Conservation (phyloP, 1,140 invertebrate genomes). For the Ceratosolen fusciceps region DNA sequence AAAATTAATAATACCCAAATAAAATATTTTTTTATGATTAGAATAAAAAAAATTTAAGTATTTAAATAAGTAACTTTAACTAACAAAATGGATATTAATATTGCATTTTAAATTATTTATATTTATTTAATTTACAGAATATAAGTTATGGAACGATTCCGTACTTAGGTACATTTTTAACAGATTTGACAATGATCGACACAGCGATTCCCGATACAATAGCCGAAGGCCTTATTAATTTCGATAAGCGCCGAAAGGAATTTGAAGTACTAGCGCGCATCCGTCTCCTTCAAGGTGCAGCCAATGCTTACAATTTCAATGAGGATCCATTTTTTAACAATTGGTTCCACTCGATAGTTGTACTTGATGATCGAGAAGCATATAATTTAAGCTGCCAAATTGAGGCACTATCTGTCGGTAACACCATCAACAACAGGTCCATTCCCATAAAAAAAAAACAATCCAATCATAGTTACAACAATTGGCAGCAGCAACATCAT, state of each 20-base stretch:
- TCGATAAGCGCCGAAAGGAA: constrained; percentile 98
- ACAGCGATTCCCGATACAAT: constrained; percentile 93
- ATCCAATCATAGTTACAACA: constrained; percentile 56
- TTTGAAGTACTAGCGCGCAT: constrained; percentile 99
- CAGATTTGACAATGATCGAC: constrained; percentile 99
- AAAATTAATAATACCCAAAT: no score
- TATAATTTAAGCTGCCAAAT: constrained; percentile 93
- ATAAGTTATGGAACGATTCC: constrained; percentile 96
- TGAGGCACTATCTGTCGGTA: constrained; percentile 77
- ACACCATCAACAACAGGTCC: constrained; percentile 62
- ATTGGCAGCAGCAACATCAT: constrained; percentile 58
- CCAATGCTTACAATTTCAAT: constrained; percentile 93
- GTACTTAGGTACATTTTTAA: constrained; percentile 97
- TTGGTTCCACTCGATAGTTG: constrained; percentile 93
- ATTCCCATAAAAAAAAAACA: constrained; percentile 61
- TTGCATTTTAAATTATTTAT: background rate
- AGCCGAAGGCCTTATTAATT: constrained; percentile 92
- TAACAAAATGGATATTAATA: background rate
- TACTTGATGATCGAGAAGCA: constrained; percentile 91
- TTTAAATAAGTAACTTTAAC: no score
- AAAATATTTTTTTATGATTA: no score
- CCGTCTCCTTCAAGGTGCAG: constrained; percentile 95
- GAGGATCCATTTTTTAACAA: constrained; percentile 88
- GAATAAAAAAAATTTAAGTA: no score
- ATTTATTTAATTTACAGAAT: constrained; percentile 65